Evolutionary conservation across 2,113 vertebrate species (phyloP).

Genomic region (Eulemur rufifrons): DNA sequence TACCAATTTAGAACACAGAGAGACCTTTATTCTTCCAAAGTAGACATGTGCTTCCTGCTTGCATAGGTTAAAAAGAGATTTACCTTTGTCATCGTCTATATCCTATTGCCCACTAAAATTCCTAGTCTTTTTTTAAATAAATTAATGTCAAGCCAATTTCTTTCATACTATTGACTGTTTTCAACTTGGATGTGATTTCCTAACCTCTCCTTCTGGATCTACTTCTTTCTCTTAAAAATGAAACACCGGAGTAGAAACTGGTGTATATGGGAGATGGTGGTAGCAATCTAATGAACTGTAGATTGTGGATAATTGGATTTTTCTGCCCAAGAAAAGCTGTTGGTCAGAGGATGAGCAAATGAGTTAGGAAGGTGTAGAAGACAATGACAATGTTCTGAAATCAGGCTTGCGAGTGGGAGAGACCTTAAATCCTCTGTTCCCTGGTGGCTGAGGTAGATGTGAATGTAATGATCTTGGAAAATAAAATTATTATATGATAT

Average conservation of each 20-base stretch:
- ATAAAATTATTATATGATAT: neutral
- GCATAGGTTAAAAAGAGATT: neutral
- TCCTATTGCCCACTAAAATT: neutral
- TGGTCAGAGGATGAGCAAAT: neutral
- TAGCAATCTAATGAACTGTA: neutral
- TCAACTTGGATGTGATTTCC: neutral
- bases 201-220: neutral
- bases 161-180: neutral
- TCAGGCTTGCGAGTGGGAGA: neutral
- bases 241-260: neutral
- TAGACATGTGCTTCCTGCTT: neutral
- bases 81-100: too few relatives aligned
- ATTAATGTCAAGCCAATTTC: conserved; percentile 3
- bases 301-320: neutral
- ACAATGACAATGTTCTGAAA: neutral
- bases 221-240: neutral
- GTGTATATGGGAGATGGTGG: neutral
- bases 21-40: neutral
- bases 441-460: neutral
- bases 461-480: neutral
- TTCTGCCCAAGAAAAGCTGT: neutral
- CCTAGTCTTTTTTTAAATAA: conserved; percentile 3
- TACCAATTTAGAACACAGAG: neutral
- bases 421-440: too few relatives aligned
- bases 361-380: neutral